These are phyloP conservation scores for Calliphora vomitoria DNA, from an alignment of 2,888 invertebrate species.

Conservation along the genomic window DNA sequence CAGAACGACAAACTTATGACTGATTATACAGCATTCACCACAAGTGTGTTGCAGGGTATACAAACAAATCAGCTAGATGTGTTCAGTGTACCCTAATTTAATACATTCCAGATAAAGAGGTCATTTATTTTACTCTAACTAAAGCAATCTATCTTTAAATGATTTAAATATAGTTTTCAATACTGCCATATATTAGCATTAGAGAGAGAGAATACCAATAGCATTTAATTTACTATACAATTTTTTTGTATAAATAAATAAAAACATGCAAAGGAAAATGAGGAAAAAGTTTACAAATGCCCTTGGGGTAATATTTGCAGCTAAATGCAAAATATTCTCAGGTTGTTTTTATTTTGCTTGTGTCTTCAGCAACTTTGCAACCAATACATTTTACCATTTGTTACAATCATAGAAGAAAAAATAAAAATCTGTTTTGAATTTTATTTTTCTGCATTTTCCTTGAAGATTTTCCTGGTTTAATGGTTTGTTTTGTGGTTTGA, in stretches of 20 bases:
- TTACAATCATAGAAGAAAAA: conserved; percentile 1
- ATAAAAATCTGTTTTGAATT: conserved; percentile 26
- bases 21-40: too few relatives aligned
- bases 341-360: neutral
- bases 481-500: conserved; percentile 69
- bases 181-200: conserved; percentile 19
- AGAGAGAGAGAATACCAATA: neutral
- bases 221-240: conserved; percentile 29
- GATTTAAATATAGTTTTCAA: conserved; percentile 37
- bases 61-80: too few relatives aligned
- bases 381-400: conserved; percentile 22
- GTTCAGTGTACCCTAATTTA: too few relatives aligned
- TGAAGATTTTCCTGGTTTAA: conserved; percentile 61
- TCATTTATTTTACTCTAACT: conserved; percentile 9
- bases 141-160: conserved; percentile 21
- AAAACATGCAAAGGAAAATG: neutral
- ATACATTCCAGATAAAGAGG: neutral
- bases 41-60: too few relatives aligned
- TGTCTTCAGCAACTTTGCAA: conserved; percentile 11
- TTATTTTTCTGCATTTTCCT: too few relatives aligned
- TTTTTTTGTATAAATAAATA: conserved; percentile 42
- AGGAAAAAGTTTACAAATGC: conserved; percentile 14
- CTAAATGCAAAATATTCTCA: neutral
- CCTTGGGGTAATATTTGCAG: conserved; percentile 25
- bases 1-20: too few relatives aligned